phyloP scores from a whole-genome alignment of 2,113 vertebrate genomes.

The Corythornis vintsioides region DNA sequence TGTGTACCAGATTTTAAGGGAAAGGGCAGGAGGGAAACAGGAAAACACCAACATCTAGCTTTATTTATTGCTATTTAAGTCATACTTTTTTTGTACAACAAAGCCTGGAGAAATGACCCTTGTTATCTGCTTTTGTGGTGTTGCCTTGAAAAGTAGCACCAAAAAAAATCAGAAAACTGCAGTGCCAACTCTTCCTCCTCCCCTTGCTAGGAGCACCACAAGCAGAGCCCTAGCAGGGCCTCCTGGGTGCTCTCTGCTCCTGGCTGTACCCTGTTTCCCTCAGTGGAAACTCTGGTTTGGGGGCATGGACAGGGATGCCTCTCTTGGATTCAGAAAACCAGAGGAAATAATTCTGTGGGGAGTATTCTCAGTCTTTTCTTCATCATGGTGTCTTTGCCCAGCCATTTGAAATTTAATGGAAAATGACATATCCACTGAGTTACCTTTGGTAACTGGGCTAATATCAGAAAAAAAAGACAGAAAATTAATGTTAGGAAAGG shows the following conservation, averaged over 20 bases:
- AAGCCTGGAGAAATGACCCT: not conserved
- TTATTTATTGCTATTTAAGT: not conserved
- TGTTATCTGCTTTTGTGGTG: not conserved
- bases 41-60: not conserved
- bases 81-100: not conserved
- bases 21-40: not conserved
- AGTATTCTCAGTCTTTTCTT: not conserved
- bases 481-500: not conserved
- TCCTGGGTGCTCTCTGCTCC: fast-evolving
- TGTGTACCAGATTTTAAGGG: not conserved
- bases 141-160: not conserved
- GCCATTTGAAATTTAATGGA: not conserved
- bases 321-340: not conserved
- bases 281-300: not conserved
- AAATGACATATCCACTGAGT: not conserved
- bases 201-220: not conserved
- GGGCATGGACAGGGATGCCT: not conserved
- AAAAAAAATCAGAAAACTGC: not conserved
- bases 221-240: not conserved
- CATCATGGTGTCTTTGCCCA: not conserved
- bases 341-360: not conserved
- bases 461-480: not conserved
- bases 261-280: fast-evolving
- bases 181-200: not conserved
- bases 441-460: not conserved